phyloP scores from a whole-genome alignment of 2,888 invertebrate species.

The Plutella xylostella region DNA sequence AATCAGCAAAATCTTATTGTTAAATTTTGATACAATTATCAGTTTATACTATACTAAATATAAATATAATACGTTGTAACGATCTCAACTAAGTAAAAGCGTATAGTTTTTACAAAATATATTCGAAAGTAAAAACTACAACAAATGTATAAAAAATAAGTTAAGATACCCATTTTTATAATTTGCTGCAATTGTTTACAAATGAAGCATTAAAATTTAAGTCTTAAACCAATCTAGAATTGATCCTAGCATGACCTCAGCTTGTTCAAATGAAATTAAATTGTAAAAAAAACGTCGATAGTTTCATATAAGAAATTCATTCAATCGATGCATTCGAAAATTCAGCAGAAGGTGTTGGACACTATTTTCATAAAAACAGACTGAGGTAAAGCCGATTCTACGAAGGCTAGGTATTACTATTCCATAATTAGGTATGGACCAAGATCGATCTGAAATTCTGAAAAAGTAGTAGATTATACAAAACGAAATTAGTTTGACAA shows the following conservation, averaged over 20 bases:
- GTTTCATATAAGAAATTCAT: too few relatives aligned
- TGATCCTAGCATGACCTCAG: constrained; percentile 40
- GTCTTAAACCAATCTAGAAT: constrained; percentile 38
- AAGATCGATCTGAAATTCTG: constrained; percentile 8
- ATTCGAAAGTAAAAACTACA: constrained; percentile 34
- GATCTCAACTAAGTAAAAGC: constrained; percentile 64
- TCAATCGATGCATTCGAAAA: too few relatives aligned
- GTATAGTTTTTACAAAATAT: constrained; percentile 45
- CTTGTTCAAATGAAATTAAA: constrained; percentile 30
- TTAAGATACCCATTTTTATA: constrained; percentile 12
- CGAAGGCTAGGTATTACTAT: constrained; percentile 19
- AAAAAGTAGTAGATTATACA: constrained; percentile 51
- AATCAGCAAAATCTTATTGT: constrained; percentile 54
- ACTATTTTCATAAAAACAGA: constrained; percentile 33
- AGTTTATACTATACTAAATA: constrained; percentile 55
- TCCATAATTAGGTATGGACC: background rate
- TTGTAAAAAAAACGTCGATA: too few relatives aligned
- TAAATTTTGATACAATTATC: constrained; percentile 43
- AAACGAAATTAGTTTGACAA: constrained; percentile 27
- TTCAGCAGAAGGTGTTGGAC: too few relatives aligned
- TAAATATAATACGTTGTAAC: constrained; percentile 63
- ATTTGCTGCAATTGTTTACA: constrained; percentile 24
- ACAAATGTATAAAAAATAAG: constrained; percentile 18
- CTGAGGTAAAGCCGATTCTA: constrained; percentile 39
- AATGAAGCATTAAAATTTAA: constrained; percentile 28